Conservation (phyloP, 2,888 invertebrate species). For the Agrochola lota region DNA sequence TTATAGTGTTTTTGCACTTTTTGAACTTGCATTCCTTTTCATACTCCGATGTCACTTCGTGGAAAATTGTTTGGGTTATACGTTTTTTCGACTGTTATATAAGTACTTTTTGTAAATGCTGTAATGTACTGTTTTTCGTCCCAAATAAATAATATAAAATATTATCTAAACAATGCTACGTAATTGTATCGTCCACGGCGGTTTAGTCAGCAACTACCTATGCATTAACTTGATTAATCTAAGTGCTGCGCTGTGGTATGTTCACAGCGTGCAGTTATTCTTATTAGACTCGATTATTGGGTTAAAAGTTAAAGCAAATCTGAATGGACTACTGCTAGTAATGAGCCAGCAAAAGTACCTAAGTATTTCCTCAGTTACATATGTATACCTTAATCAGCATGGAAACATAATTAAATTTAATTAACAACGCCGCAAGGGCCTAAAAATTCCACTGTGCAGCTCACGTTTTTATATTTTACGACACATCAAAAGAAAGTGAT, state of each 20-base stretch:
- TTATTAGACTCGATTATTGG: background rate
- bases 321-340: background rate
- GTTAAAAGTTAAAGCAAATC: background rate
- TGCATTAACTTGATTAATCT: slow-evolving; percentile 7
- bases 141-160: too few species aligned
- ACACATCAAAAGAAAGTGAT: slow-evolving; percentile 90
- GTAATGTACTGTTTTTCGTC: too few species aligned
- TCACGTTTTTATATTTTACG: slow-evolving; percentile 85
- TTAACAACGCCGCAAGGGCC: slow-evolving; percentile 68
- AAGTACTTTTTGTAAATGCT: too few species aligned
- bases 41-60: too few species aligned
- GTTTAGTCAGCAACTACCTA: background rate
- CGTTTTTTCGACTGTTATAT: too few species aligned
- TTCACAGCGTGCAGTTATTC: background rate
- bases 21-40: too few species aligned
- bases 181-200: background rate
- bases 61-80: too few species aligned
- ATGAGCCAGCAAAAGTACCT: background rate
- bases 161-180: background rate
- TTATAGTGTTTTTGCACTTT: too few species aligned
- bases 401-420: slow-evolving; percentile 67
- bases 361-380: background rate
- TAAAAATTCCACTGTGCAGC: slow-evolving; percentile 70
- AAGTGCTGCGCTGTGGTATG: background rate
- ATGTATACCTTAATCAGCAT: slow-evolving; percentile 47